Evolutionary conservation across 2,888 invertebrate genomes (phyloP), one percentile per base, ranked within the genome.

Genomic region (Caenorhabditis auriculariae): DNA sequence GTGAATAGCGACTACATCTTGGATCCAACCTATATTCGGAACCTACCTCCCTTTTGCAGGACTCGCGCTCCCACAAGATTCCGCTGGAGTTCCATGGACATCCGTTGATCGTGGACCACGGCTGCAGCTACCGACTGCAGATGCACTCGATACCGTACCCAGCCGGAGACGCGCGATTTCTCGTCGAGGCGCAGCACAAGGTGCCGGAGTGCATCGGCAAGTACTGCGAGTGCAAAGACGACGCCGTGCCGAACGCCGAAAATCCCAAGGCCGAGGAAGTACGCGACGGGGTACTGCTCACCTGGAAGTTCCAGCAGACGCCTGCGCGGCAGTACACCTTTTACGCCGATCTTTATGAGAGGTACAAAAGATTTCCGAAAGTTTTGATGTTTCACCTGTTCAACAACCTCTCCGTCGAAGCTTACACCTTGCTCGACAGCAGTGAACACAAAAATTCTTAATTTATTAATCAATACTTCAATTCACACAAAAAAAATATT

Each of bases 121-220:
- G 54, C 3, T 72, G 70, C 41, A 50, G 58, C 5, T 75, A 69
- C 53, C 46, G 52, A 28, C 42, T 73, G 17, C 65, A 69, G 43
- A 65, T 75, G 46, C 66, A 63, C 24, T 71, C 75, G 3, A 71
- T 61, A 49, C 75, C 75, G 12, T 74, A 75, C 60, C 72, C 72
- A 23, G 68, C 63, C 3, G 65, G 58, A 7, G 69, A 72, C 38
- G 51, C 59, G 15, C 54, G 54, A 23, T 69, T 60, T 35, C 60
- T 60, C 12, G 48, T 60, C 9, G 57, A 60, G 9, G 39, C 35
- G 6, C 41, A 53, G 7, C 61, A 72, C 57, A 67, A 62, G 0
- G 72, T 75, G 38, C 72, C 72, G 1, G 60, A 64, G 7, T 75
- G 75, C 41, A 64, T 75, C 15, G 62, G 62, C 5, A 66, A 66